Conservation (phyloP, 2,113 vertebrate species). For the Candoia aspera region DNA sequence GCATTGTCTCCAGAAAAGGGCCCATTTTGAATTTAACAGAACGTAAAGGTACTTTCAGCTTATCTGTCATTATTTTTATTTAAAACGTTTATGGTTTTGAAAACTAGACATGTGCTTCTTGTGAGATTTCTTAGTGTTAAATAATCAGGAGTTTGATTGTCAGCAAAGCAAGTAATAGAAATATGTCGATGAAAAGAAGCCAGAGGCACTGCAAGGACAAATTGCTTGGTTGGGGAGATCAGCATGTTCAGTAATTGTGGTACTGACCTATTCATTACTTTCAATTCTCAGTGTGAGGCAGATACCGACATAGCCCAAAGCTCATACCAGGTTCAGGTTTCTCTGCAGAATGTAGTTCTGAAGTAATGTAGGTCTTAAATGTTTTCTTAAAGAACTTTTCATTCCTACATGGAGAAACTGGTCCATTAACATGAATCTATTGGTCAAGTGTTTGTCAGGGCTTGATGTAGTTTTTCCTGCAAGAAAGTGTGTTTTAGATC, state of each 20-base stretch:
- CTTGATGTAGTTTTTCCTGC: no score
- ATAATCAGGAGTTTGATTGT: neutral
- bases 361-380: constrained; percentile 17
- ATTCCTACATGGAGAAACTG: constrained; percentile 22
- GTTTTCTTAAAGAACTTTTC: constrained; percentile 19
- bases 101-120: neutral
- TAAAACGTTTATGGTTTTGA: neutral
- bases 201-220: neutral
- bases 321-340: constrained; percentile 45
- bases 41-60: neutral
- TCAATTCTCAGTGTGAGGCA: neutral
- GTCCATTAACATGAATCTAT: constrained; percentile 24
- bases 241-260: neutral
- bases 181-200: neutral
- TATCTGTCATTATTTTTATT: neutral
- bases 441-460: constrained; percentile 32
- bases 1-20: neutral
- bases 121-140: neutral
- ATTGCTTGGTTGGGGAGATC: neutral
- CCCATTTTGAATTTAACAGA: neutral
- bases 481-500: neutral
- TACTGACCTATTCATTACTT: neutral
- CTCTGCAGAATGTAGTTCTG: neutral
- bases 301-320: neutral
- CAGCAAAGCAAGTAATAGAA: neutral